Evolutionary conservation across 2,888 invertebrate species (phyloP).

Genomic region (Eilema griseolum): DNA sequence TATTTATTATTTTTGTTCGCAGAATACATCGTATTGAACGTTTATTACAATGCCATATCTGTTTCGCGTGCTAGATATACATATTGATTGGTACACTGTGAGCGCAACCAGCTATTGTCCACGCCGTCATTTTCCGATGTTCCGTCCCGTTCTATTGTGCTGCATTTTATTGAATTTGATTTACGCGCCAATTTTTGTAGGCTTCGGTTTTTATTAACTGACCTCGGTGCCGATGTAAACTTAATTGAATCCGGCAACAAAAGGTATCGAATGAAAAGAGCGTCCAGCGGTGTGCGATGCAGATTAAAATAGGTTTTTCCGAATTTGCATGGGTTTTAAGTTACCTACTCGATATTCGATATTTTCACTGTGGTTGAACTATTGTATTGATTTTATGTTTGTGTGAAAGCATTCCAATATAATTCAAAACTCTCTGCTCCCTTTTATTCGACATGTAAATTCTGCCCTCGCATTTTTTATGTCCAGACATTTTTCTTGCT

Average conservation of each 20-base stretch:
- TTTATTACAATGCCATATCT: constrained; percentile 29
- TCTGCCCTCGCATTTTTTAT: not conserved
- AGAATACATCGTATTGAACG: not conserved
- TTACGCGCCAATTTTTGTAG: constrained; percentile 85
- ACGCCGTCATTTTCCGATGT: constrained; percentile 74
- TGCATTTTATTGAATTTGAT: constrained; percentile 85
- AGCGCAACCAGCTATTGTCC: constrained; percentile 64
- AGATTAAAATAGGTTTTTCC: constrained; percentile 85
- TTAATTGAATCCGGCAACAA: constrained; percentile 86
- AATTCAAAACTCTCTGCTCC: constrained; percentile 18
- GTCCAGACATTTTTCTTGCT: not conserved
- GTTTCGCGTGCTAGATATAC: constrained; percentile 37
- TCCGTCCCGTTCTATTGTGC: constrained; percentile 74
- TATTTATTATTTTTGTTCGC: not conserved
- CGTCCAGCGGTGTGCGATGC: constrained; percentile 84
- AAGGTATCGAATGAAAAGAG: constrained; percentile 85
- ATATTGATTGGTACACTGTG: constrained; percentile 39
- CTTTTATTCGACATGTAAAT: not conserved
- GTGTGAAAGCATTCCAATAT: constrained; percentile 48
- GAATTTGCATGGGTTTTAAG: constrained; percentile 83
- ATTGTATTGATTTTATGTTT: constrained; percentile 67
- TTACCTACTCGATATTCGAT: constrained; percentile 77
- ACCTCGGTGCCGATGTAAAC: constrained; percentile 86
- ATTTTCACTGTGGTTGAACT: constrained; percentile 75
- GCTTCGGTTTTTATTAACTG: constrained; percentile 86